Evolutionary conservation across 2,888 invertebrate species (phyloP), one percentile per base, ranked within the genome.

Genomic region (Oegoconia quadripuncta): DNA sequence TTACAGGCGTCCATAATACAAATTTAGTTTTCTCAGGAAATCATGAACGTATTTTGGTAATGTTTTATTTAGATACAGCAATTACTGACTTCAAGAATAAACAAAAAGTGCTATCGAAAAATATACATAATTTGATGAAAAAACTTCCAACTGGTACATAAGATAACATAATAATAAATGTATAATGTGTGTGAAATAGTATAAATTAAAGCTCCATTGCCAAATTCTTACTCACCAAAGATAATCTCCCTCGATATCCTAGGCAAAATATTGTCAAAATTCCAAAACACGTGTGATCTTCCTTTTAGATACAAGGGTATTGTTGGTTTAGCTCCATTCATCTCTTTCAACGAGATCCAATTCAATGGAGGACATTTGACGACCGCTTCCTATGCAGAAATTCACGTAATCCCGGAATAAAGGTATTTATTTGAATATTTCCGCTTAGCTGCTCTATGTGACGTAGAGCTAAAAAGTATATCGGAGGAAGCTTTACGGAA

Each of bases 331-430:
- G 59, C 53, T 50, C 66, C 67, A 80, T 82, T 82, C 74, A 79
- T 30, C 37, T 43, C 40, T 48, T 70, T 75, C 68, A 74, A 56
- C 48, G 41, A 40, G 33, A 15, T 26, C 17, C 22, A 49, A 58
- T 64, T 75, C 66, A 75, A 74, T 66, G 58, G 59, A 50, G 68
- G 71, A 78, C 72, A 77, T 78, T 74, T 69, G 78, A 75, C 68
- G 78, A 76, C 72, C 73, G 74, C 68, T 84, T 82, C 86, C 87
- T 86, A 87, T 82, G 84, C 84, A 81, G 83, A 83, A 83, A 80
- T 63, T 71, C 64, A 56, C 65, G 63, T 84, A 83, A 87, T 87
- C 83, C 83, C 73, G 74, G 82, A 77, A 84, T 80, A 86, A 86
- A 83, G 74, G 76, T 59, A 61, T 60, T 57, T 65, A 70, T 65